Conservation (phyloP, 1,140 invertebrate species). For the Penaeus chinensis region DNA sequence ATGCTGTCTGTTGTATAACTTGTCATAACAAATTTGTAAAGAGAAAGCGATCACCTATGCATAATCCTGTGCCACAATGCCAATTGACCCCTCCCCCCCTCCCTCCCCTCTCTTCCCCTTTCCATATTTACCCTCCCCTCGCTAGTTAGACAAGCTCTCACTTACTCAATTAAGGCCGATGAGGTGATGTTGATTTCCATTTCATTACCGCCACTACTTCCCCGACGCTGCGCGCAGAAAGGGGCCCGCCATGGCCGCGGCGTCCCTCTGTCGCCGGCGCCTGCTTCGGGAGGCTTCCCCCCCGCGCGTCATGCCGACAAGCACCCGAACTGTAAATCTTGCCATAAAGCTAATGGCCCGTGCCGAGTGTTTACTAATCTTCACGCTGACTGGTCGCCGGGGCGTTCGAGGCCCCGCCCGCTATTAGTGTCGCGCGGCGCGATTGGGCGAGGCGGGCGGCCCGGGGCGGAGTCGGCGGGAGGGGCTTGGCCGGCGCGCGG, state of each 20-base stretch:
- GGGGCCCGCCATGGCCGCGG: background rate
- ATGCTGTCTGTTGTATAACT: too few relatives aligned
- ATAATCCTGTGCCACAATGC: background rate
- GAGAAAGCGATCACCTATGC: too few relatives aligned
- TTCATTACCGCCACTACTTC: conserved; percentile 62
- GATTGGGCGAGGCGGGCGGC: conserved; percentile 25
- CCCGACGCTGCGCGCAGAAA: conserved; percentile 46
- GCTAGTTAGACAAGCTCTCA: conserved; percentile 61
- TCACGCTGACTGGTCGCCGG: conserved; percentile 51
- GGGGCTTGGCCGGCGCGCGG: conserved; percentile 3
- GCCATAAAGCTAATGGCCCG: conserved; percentile 64
- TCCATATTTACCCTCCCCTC: conserved; percentile 36
- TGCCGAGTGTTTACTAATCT: conserved; percentile 64
- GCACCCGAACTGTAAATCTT: conserved; percentile 64
- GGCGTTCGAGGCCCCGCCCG: conserved; percentile 39
- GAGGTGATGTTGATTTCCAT: conserved; percentile 61
- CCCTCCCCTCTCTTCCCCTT: conserved; percentile 6
- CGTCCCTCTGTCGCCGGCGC: conserved; percentile 2
- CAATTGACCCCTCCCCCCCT: background rate
- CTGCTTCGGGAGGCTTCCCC: background rate
- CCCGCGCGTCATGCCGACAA: conserved; percentile 59
- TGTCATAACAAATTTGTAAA: too few relatives aligned
- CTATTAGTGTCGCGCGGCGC: conserved; percentile 17
- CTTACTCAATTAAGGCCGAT: conserved; percentile 56
- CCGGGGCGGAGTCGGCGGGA: background rate